These are phyloP conservation scores for Adrianichthys oophorus DNA, from an alignment of 2,797 vertebrate species.

Conservation along the genomic window DNA sequence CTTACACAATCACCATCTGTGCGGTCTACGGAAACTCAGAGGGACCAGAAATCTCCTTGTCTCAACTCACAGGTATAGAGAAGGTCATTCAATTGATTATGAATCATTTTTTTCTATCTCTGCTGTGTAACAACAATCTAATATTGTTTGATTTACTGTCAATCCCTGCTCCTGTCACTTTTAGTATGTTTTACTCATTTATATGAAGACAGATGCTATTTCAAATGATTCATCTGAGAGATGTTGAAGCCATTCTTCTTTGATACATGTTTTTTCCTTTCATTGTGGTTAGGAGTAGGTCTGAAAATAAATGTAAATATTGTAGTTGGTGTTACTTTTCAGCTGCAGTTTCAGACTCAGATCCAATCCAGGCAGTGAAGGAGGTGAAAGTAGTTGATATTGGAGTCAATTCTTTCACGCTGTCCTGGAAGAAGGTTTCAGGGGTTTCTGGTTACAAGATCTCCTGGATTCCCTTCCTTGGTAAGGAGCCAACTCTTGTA, in stretches of 20 bases:
- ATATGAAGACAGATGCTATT: conserved; percentile 14
- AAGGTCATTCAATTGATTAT: conserved; percentile 8
- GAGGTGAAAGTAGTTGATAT: conserved; percentile 81
- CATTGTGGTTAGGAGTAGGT: neutral
- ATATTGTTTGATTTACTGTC: conserved; percentile 49
- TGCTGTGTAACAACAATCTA: too few species aligned
- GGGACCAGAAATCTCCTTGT: conserved; percentile 84
- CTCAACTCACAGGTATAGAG: conserved; percentile 82
- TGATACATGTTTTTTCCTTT: neutral
- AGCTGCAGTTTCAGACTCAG: conserved; percentile 74
- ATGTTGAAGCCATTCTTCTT: neutral
- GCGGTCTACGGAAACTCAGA: conserved; percentile 82
- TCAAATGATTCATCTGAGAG: neutral
- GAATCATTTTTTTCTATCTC: conserved; percentile 20
- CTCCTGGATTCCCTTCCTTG: conserved; percentile 81
- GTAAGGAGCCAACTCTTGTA: conserved; percentile 50
- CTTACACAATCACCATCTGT: conserved; percentile 77
- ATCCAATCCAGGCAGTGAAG: conserved; percentile 70
- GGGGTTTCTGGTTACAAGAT: conserved; percentile 81
- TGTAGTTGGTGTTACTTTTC: conserved; percentile 6
- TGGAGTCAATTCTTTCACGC: conserved; percentile 73
- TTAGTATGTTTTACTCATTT: conserved; percentile 38
- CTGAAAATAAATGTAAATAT: neutral
- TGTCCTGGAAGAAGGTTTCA: conserved; percentile 81
- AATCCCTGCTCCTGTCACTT: conserved; percentile 49